Evolutionary conservation across 2,113 vertebrate species (phyloP).

Genomic region (Cyanoramphus novaezelandiae): DNA sequence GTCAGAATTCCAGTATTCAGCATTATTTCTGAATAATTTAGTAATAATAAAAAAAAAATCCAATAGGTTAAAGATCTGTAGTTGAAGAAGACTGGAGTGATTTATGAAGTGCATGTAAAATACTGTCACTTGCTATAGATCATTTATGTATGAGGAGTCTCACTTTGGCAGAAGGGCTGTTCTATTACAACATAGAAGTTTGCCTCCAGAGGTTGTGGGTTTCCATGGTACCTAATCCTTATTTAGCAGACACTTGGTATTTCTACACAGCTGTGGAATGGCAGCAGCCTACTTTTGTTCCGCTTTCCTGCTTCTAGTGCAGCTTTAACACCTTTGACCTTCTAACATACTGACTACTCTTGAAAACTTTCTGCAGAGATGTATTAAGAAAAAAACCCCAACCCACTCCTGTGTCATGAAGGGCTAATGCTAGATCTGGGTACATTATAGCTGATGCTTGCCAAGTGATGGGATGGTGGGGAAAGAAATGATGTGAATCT

Average conservation of each 20-base stretch:
- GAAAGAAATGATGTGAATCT: background rate
- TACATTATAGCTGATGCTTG: background rate
- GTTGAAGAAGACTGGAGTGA: background rate
- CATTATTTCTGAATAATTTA: background rate
- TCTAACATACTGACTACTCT: background rate
- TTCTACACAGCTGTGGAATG: conserved; percentile 25
- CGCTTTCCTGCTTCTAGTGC: background rate
- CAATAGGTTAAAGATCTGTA: background rate
- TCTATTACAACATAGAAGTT: background rate
- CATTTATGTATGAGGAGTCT: background rate
- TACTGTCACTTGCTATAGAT: background rate
- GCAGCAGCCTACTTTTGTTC: background rate
- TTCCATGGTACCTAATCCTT: conserved; percentile 46
- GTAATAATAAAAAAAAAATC: background rate
- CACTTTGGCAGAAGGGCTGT: background rate
- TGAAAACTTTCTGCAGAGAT: background rate
- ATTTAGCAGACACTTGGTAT: conserved; percentile 22
- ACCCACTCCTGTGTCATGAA: background rate
- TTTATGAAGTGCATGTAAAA: background rate
- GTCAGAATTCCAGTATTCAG: background rate
- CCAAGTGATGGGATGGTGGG: background rate
- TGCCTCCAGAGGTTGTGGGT: conserved; percentile 35
- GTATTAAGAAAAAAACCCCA: background rate
- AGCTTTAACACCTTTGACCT: conserved; percentile 24
- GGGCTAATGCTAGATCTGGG: background rate